A percentile compares a stretch with the other conserved stretches of the same genome.
These are phyloP conservation scores for Nasonovia ribisnigri DNA, from an alignment of 2,888 invertebrate genomes.

Conservation along the genomic window DNA sequence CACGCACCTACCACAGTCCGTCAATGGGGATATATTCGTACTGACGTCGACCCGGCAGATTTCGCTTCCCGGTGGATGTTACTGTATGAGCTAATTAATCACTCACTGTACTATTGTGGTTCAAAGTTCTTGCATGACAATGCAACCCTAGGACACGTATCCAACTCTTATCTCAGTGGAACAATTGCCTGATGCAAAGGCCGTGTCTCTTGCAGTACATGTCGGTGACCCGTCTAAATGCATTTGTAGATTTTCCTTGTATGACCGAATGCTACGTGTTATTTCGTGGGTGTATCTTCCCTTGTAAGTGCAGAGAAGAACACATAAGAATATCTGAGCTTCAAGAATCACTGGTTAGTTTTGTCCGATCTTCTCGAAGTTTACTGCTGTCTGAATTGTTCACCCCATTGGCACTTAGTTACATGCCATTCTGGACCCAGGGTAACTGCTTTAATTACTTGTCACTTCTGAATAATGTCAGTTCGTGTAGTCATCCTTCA, in stretches of 20 bases:
- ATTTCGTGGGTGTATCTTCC: background rate
- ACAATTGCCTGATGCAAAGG: background rate
- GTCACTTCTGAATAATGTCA: no score
- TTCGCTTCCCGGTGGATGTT: background rate
- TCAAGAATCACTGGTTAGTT: background rate
- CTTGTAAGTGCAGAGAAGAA: background rate
- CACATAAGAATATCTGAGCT: background rate
- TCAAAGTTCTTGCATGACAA: background rate
- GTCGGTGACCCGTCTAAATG: background rate
- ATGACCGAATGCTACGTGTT: background rate
- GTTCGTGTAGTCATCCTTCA: background rate
- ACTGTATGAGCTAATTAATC: background rate
- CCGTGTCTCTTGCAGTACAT: background rate
- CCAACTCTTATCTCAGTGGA: background rate
- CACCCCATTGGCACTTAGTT: background rate
- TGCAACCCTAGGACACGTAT: background rate
- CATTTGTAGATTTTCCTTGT: background rate
- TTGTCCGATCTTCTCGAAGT: background rate
- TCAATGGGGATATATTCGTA: background rate
- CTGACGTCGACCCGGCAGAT: background rate
- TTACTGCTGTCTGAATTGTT: background rate
- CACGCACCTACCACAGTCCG: background rate
- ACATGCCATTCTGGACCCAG: constrained; percentile 4
- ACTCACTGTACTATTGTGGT: background rate
- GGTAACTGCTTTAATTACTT: no score